A percentile compares a stretch with the other conserved stretches of the same genome.
These are phyloP conservation scores for Drosophila santomea DNA, from an alignment of 1,140 invertebrate species.

Conservation along the genomic window DNA sequence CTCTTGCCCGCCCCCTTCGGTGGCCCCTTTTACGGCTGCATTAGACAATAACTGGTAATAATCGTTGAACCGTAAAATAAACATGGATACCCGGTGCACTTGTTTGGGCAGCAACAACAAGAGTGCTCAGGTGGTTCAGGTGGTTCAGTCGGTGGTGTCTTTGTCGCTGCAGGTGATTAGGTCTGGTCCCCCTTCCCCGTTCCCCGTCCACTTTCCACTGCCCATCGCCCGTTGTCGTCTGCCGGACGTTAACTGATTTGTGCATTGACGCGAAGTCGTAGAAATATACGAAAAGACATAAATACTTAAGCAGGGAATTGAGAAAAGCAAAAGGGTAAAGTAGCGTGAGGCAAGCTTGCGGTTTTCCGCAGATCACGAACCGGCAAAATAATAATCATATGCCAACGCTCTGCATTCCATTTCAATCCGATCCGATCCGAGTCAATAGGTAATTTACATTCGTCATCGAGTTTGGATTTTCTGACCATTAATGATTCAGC, in stretches of 20 bases:
- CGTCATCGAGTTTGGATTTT: constrained; percentile 21
- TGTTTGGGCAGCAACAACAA: constrained; percentile 73
- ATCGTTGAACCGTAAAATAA: constrained; percentile 84
- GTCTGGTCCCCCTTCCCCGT: constrained; percentile 2
- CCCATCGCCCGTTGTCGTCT: constrained; percentile 34
- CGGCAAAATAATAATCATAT: constrained; percentile 21
- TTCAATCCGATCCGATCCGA: constrained; percentile 2
- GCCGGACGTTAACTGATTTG: constrained; percentile 80
- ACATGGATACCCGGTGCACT: constrained; percentile 80
- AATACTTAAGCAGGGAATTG: constrained; percentile 44
- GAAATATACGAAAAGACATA: constrained; percentile 76
- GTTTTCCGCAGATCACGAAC: constrained; percentile 22
- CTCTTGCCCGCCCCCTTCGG: constrained; percentile 9
- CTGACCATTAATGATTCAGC: constrained; percentile 20
- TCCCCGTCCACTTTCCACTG: not conserved
- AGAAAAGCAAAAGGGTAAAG: constrained; percentile 2
- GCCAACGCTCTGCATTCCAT: constrained; percentile 4
- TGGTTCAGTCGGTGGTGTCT: constrained; percentile 54
- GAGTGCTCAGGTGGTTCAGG: constrained; percentile 58
- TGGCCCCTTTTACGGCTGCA: constrained; percentile 70
- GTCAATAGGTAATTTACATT: constrained; percentile 25
- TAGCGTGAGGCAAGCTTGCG: constrained; percentile 12
- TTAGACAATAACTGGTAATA: constrained; percentile 83
- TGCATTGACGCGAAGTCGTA: constrained; percentile 81
- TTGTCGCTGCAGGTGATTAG: constrained; percentile 60